Evolutionary conservation across 2,888 invertebrate genomes (phyloP), one percentile per base, ranked within the genome.

Genomic region (Dexiosoma caninum): DNA sequence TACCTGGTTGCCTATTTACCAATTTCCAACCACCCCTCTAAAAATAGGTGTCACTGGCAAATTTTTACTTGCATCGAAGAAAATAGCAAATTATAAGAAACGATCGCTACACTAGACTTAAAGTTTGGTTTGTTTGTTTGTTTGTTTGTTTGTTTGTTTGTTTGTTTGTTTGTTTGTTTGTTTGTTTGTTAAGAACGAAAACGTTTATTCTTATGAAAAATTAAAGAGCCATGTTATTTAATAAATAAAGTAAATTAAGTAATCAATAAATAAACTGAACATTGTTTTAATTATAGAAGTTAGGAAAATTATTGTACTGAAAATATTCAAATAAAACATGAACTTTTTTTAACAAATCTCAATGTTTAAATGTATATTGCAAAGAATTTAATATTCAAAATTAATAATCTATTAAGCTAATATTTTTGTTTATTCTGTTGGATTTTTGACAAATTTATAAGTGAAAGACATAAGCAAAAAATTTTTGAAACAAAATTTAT

Each of bases 151-250:
- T n/a, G n/a, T n/a, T n/a, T n/a, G n/a, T n/a, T n/a, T n/a, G n/a
- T n/a, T 37, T 37, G 5, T 37, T 9, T 12, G 10, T 12, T 37
- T 37, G 10, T 51, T 51, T n/a, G n/a, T n/a, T 37, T 37, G 5
- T 37, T 9, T 12, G 10, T 12, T 37, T 37, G 10, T 51, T 51
- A 27, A 27, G 14, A 51, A 14, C n/a, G 35, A 23, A 46, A 35
- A 70, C 69, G 69, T 70, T 57, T 46, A 70, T 70, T 70, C 57
- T 70, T 70, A 70, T 70, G 69, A 70, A 9, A 70, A 55, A 23
- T 23, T 10, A 57, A 57, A 60, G 7, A 37, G 40, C 55, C 35
- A 44, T 57, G 16, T 57, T 70, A 16, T 44, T 57, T 35, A 46
- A 14, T 8, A 37, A 59, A 70, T 27, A 40, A 53, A n/a, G 42